Base-by-base conservation (phyloP, 2,888 invertebrate species). In the Pelosia muscerda region DNA sequence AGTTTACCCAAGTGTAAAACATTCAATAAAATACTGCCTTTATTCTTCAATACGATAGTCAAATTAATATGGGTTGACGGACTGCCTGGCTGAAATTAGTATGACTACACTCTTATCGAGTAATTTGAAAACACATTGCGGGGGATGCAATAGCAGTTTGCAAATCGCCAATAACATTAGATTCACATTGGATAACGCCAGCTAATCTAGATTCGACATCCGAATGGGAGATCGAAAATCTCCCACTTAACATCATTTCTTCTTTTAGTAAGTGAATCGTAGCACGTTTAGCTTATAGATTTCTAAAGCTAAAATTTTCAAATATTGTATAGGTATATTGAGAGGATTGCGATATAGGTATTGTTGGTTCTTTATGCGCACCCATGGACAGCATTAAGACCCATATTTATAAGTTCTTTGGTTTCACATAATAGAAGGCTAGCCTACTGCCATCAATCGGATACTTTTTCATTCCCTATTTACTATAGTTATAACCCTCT, bases 121-220 rank as follows among this genome's bases (percentile, higher is more conserved):
- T 59, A 25, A 59, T 59, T 11, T 25, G 34, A 15, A 23, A 59
- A 25, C 3, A 19, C 23, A 38, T 59, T 25, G 23, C 25, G 59
- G 15, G 31, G n/a, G 34, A 59, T 59, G 23, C 25, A 25, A 59
- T 6, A 22, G 22, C 28, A 58, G 31, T 31, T 58, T 59, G 58
- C 58, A 59, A 59, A 38, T 59, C 25, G 38, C 19, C 38, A 25
- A 19, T 59, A 25, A 59, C 54, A 63, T 63, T 54, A 63, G 63
- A 54, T 63, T 63, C 63, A 22, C 34, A 55, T 63, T 23, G 31
- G 63, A 63, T 63, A 54, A 26, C 23, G 54, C 22, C 13, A 25
- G 25, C 25, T 59, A 23, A 59, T 38, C 59, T 4, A 38, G 59
- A 59, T 59, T 19, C 38, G 59, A 15, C 34, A 34, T 19, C 19